Base-by-base conservation (phyloP, 2,113 vertebrate genomes). In the Nyctereutes procyonoides region DNA sequence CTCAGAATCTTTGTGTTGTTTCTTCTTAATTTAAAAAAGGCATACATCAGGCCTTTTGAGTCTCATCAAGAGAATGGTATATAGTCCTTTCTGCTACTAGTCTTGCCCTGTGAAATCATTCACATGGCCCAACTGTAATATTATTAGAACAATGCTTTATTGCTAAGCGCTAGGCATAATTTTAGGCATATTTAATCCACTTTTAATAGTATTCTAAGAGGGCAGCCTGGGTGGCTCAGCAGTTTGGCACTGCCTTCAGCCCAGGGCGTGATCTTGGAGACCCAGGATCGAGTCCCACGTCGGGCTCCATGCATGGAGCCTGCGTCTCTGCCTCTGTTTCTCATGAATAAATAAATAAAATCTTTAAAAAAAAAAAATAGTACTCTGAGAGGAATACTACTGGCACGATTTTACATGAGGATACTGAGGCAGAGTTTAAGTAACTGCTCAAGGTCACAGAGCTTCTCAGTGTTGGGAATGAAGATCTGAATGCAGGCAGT, bases 71-170 rank as follows among this genome's bases (percentile, higher is more conserved):
- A 96, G 73, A 90, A 74, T 20, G 14, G 24, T 35, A 84, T 4
- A 48, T 4, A 48, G 32, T 19, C 30, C 22, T 92, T 93, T 93
- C 24, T 38, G 89, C 51, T 79, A 28, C 0, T 77, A 77, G 67
- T 63, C 97, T 55, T 91, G 43, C 67, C 65, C 79, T 90, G 82
- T 91, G 77, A 89, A 89, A 93, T 43, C 28, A 48, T 69, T 85
- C 53, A 32, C 11, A 63, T 55, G n/a, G 43, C 81, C 28, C 77
- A 93, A 28, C 0, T 83, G 24, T 76, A 93, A 71, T 10, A 53
- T 1, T 71, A 92, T 22, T 71, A 16, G 35, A 77, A 55, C 53
- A 53, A 32, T 43, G 73, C 56, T 92, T 53, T 85, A 92, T 9
- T 63, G 82, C 30, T 91, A 74, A 86, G 32, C 38, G 73, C 28